These are phyloP conservation scores for Hermaeophaga mercurialis DNA, from an alignment of 2,888 invertebrate species.

Conservation along the genomic window DNA sequence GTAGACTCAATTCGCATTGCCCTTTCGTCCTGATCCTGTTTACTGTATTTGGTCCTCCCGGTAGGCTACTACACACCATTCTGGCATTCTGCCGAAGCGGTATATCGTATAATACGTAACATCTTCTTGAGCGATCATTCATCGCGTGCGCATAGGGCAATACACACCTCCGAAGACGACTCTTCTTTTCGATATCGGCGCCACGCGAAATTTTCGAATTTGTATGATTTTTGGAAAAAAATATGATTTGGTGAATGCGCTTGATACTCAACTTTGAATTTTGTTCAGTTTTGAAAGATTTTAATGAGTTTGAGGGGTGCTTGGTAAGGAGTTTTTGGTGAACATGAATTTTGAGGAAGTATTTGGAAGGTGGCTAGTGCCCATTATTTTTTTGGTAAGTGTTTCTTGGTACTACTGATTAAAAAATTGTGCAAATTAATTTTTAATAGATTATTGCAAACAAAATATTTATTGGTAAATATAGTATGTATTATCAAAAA, in stretches of 20 bases:
- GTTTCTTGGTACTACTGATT: no score
- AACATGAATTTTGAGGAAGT: slow-evolving; percentile 27
- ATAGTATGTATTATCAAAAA: no score
- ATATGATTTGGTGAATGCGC: slow-evolving; percentile 2
- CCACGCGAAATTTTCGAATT: slow-evolving; percentile 16
- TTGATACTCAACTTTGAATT: neutral
- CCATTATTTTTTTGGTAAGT: slow-evolving; percentile 31
- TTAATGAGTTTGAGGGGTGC: neutral
- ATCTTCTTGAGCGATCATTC: slow-evolving; percentile 46
- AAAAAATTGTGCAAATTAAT: no score
- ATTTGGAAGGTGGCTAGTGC: slow-evolving; percentile 19
- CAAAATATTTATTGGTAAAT: no score
- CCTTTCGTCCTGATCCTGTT: neutral
- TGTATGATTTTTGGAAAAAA: no score
- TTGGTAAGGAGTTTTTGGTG: slow-evolving; percentile 1
- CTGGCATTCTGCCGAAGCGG: slow-evolving; percentile 17
- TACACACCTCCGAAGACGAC: slow-evolving; percentile 18
- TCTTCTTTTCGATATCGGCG: slow-evolving; percentile 1
- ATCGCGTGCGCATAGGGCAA: slow-evolving; percentile 44
- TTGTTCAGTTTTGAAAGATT: slow-evolving; percentile 10
- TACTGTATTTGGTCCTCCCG: slow-evolving; percentile 27
- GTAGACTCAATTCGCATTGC: no score
- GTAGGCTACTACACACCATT: slow-evolving; percentile 28
- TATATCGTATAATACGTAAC: slow-evolving; percentile 19
- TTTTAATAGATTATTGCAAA: no score